A percentile compares a stretch with the other conserved stretches of the same genome.
Evolutionary conservation across 2,113 vertebrate species (phyloP).

Genomic region (Bubo blakistoni): DNA sequence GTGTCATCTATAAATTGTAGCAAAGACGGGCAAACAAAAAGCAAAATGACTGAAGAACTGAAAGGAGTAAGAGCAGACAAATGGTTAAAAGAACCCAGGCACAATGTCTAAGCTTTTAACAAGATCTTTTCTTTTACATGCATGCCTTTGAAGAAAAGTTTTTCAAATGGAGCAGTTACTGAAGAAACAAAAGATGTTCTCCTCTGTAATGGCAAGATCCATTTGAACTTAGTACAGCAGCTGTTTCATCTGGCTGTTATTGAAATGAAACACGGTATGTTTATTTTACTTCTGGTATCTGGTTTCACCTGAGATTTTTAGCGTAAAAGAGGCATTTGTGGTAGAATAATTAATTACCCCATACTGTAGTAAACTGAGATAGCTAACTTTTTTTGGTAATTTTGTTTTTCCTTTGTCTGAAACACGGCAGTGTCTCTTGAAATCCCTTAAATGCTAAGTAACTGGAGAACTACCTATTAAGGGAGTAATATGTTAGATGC

Average conservation of each 20-base stretch:
- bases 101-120: slow-evolving; percentile 5
- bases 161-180: slow-evolving; percentile 82
- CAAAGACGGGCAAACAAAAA: neutral
- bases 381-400: neutral
- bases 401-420: neutral
- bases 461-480: neutral
- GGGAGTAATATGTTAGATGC: neutral
- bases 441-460: neutral
- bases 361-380: neutral
- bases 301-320: neutral
- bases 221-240: slow-evolving; percentile 78
- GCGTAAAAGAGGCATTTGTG: neutral
- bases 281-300: neutral
- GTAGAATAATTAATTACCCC: neutral
- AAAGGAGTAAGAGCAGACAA: neutral
- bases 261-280: slow-evolving; percentile 88
- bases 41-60: neutral
- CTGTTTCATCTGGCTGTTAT: slow-evolving; percentile 81
- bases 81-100: neutral
- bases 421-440: neutral
- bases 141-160: slow-evolving; percentile 75
- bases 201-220: slow-evolving; percentile 84
- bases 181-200: slow-evolving; percentile 85
- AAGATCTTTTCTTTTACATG: slow-evolving; percentile 38
- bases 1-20: neutral